These are phyloP conservation scores for Xanthia icteritia DNA, from an alignment of 2,888 invertebrate genomes.

Conservation along the genomic window DNA sequence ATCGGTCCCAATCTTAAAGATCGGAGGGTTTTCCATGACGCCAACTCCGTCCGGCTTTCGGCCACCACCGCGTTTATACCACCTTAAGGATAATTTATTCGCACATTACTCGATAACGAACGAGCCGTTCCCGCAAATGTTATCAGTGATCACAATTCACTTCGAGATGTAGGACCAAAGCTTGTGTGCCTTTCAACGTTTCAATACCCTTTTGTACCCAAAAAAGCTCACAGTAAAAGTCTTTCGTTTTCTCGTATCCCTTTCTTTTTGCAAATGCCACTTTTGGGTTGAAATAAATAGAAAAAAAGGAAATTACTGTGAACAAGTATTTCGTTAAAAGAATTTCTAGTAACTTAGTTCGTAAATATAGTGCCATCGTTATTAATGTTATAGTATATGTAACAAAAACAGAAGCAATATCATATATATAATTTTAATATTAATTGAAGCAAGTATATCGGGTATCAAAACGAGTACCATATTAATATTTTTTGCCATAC, in stretches of 20 bases:
- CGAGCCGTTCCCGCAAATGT: slow-evolving; percentile 51
- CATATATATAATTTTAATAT: slow-evolving; percentile 1
- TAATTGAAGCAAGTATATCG: not conserved
- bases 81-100: slow-evolving; percentile 74
- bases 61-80: slow-evolving; percentile 60
- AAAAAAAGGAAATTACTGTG: not conserved
- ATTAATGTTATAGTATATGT: not conserved
- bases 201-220: slow-evolving; percentile 43
- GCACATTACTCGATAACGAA: slow-evolving; percentile 64
- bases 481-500: slow-evolving; percentile 45
- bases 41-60: slow-evolving; percentile 65
- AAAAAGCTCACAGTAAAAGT: slow-evolving; percentile 29
- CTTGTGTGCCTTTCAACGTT: slow-evolving; percentile 47
- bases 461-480: slow-evolving; percentile 35
- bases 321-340: slow-evolving; percentile 6
- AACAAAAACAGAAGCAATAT: slow-evolving; percentile 7
- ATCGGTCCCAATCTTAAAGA: slow-evolving; percentile 36
- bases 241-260: slow-evolving; percentile 23
- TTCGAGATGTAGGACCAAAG: slow-evolving; percentile 20
- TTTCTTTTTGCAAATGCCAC: slow-evolving; percentile 12
- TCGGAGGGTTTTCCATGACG: slow-evolving; percentile 63
- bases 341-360: not conserved
- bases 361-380: not conserved
- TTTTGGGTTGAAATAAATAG: slow-evolving; percentile 22
- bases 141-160: slow-evolving; percentile 57